Evolutionary conservation across 2,888 invertebrate genomes (phyloP).

Genomic region (Osedax frankpressi): DNA sequence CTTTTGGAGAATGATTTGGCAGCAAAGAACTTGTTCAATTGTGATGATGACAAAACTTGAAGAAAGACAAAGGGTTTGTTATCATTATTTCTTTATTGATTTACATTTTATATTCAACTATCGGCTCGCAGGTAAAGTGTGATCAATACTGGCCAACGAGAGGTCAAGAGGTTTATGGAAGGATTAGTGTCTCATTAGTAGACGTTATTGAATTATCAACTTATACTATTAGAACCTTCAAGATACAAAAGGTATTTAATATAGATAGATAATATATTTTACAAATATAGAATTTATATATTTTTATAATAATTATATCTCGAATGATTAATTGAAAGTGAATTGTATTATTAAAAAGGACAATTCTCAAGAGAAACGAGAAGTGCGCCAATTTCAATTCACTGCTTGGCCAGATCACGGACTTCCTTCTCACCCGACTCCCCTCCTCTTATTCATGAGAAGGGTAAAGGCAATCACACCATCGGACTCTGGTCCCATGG

Average conservation of each 20-base stretch:
- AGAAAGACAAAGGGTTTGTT: slow-evolving; percentile 68
- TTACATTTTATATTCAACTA: too few relatives aligned
- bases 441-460: slow-evolving; percentile 86
- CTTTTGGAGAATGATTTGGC: slow-evolving; percentile 99
- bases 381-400: slow-evolving; percentile 91
- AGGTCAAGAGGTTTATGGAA: slow-evolving; percentile 85
- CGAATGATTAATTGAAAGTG: too few relatives aligned
- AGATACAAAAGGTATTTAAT: slow-evolving; percentile 38
- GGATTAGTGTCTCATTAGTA: slow-evolving; percentile 80
- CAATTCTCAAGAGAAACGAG: slow-evolving; percentile 54
- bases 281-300: too few relatives aligned
- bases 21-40: slow-evolving; percentile 78
- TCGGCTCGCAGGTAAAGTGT: slow-evolving; percentile 54
- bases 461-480: slow-evolving; percentile 65
- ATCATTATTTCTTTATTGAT: neutral
- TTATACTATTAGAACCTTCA: slow-evolving; percentile 89
- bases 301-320: too few relatives aligned
- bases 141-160: slow-evolving; percentile 81
- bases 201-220: slow-evolving; percentile 93
- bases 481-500: slow-evolving; percentile 78
- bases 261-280: too few relatives aligned
- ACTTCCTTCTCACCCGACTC: slow-evolving; percentile 95
- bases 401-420: slow-evolving; percentile 99
- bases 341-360: too few relatives aligned
- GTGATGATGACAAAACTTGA: slow-evolving; percentile 99